A percentile compares a stretch with the other conserved stretches of the same genome.
These are phyloP conservation scores for Tetrapedia diversipes DNA, from an alignment of 2,888 invertebrate species.

Conservation along the genomic window DNA sequence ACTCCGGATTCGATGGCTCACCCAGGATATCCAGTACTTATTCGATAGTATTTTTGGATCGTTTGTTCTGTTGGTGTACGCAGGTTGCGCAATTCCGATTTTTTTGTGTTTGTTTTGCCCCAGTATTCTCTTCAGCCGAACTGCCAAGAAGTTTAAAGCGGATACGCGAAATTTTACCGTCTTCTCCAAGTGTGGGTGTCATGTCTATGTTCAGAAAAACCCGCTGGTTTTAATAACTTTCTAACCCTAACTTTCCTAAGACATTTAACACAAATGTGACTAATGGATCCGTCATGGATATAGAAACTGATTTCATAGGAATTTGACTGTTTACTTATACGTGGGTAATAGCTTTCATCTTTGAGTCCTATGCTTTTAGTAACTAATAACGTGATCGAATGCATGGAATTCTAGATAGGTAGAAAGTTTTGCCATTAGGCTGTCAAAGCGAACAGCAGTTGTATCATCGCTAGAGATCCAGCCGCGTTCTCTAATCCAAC, in stretches of 20 bases:
- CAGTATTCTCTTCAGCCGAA: conserved; percentile 17
- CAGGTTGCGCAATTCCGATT: conserved; percentile 13
- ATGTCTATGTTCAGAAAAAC: background rate
- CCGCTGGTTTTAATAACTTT: background rate
- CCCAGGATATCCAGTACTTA: conserved; percentile 81
- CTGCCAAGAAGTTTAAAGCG: background rate
- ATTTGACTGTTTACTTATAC: background rate
- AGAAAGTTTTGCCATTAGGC: background rate
- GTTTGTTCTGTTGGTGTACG: conserved; percentile 11
- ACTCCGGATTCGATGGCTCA: conserved; percentile 90
- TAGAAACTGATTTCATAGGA: background rate
- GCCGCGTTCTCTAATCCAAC: conserved; percentile 1
- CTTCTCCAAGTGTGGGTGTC: conserved; percentile 10
- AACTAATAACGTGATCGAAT: no score
- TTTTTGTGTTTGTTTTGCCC: background rate
- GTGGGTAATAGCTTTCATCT: background rate
- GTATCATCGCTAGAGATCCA: conserved; percentile 13
- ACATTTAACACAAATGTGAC: background rate
- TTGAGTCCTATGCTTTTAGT: background rate
- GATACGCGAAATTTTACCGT: background rate
- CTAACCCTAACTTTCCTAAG: background rate
- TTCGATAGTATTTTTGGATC: conserved; percentile 32
- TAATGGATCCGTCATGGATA: background rate
- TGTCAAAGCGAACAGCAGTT: conserved; percentile 20
- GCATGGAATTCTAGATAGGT: conserved; percentile 3